Base-by-base conservation (phyloP, 2,888 invertebrate species). In the Euplexia lucipara region DNA sequence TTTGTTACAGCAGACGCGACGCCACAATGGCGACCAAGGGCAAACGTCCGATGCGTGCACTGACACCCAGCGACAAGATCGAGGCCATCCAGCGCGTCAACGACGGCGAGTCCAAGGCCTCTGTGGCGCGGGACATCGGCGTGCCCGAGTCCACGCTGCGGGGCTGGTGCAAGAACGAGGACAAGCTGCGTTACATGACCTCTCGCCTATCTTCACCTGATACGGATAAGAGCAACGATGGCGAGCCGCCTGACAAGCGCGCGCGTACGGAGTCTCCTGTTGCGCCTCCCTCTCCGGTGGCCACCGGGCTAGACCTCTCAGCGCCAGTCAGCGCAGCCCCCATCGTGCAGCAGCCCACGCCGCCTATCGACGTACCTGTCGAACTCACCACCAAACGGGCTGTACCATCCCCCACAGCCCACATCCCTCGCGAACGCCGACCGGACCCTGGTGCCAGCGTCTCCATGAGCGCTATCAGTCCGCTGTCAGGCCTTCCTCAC, bases 121-220 rank as follows among this genome's bases (percentile, higher is more conserved):
- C 98, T 0, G 98, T 98, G 1, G 98, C 98, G 2, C 96, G 98
- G 3, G 97, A 98, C 88, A 98, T 98, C 86, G 98, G 98, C 37
- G 98, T 98, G 18, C 98, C 98, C 0, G 98, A 98, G 90, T 98
- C 98, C 3, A 98, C 98, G 9, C 94, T 98, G 16, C 96, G 98
- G 3, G 98, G 98, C 65, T 98, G 98, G 98, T 98, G 98, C 92
- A 98, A 98, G 90, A 97, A 98, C 86, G 98, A 98, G 87, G 97
- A 97, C 83, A 98, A 98, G 90, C 90, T 95, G 76, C 93, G 95
- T 91, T 97, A 76, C 96, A 97, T 88, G 96, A 97, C 95, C 86
- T 97, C 97, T 32, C 95, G 97, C 10, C 96, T 97, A 83, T 97
- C 97, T 54, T 97, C 97, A 9, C 97, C 97, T 1, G 97, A 97